phyloP scores from a whole-genome alignment of 2,797 vertebrate genomes.

The Megalops cyprinoides region DNA sequence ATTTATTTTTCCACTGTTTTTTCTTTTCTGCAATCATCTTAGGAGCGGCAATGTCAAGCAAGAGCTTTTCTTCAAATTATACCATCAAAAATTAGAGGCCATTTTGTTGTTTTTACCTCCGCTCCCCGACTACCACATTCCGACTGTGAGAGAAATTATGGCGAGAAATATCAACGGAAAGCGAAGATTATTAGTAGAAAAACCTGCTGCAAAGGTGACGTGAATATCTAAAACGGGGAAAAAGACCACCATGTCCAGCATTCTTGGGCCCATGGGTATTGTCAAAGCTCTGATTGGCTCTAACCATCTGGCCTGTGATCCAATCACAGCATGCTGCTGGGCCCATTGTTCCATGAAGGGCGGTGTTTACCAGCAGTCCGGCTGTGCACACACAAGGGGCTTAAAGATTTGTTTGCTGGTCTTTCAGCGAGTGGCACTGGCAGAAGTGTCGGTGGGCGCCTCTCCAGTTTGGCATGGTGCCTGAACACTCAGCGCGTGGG shows the following conservation, averaged over 20 bases:
- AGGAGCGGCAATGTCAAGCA: neutral
- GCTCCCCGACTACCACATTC: slow-evolving; percentile 5
- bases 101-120: slow-evolving; percentile 17
- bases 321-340: neutral
- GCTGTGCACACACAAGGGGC: neutral
- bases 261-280: neutral
- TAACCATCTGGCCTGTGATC: neutral
- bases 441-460: neutral
- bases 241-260: neutral
- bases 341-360: too few species aligned
- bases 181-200: too few species aligned
- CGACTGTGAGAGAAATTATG: slow-evolving; percentile 18
- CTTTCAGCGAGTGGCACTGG: neutral
- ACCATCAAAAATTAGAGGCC: slow-evolving; percentile 7
- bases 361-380: neutral
- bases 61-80: slow-evolving; percentile 17
- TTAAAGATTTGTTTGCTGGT: neutral
- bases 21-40: slow-evolving; percentile 27
- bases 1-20: slow-evolving; percentile 33
- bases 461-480: slow-evolving; percentile 6
- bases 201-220: neutral
- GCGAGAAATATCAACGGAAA: slow-evolving; percentile 27
- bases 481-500: neutral
- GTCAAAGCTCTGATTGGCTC: neutral
- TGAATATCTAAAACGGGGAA: neutral